Evolutionary conservation across 2,797 vertebrate species (phyloP).

Genomic region (Luscinia luscinia): DNA sequence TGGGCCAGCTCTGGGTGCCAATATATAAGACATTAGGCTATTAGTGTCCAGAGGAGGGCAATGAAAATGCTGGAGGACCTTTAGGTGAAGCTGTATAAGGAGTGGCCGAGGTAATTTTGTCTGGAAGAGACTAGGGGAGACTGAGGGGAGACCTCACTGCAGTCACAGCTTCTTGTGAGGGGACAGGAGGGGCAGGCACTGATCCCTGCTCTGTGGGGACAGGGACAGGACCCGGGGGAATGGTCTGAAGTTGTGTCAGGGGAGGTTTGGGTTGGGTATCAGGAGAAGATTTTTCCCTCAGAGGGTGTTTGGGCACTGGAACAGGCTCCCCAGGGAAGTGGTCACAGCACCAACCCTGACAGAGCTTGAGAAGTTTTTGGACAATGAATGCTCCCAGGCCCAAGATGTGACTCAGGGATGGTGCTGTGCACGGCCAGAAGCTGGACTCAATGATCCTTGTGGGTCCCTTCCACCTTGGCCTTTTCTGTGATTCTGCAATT

Average conservation of each 20-base stretch:
- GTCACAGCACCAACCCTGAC: background rate
- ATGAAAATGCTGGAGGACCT: background rate
- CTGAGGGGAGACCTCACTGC: background rate
- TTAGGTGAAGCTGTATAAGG: accelerated
- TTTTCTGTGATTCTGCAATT: background rate
- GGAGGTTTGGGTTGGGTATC: accelerated
- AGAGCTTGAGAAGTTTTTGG: background rate
- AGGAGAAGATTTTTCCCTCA: background rate
- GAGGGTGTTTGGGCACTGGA: accelerated
- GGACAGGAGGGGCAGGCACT: too few species aligned
- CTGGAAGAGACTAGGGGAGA: background rate
- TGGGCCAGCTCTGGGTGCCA: background rate
- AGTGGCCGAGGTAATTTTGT: background rate
- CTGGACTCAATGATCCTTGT: too few species aligned
- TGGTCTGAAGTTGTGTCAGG: too few species aligned
- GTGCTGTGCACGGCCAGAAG: background rate
- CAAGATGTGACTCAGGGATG: background rate
- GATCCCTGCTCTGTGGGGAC: background rate
- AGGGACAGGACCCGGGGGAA: accelerated
- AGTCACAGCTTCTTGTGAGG: accelerated
- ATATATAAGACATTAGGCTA: background rate
- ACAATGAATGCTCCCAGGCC: accelerated
- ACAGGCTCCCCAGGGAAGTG: background rate
- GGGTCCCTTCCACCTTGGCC: background rate
- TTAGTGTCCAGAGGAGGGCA: background rate